Conservation (phyloP, 2,113 vertebrate genomes). For the Sinosuthora webbiana region DNA sequence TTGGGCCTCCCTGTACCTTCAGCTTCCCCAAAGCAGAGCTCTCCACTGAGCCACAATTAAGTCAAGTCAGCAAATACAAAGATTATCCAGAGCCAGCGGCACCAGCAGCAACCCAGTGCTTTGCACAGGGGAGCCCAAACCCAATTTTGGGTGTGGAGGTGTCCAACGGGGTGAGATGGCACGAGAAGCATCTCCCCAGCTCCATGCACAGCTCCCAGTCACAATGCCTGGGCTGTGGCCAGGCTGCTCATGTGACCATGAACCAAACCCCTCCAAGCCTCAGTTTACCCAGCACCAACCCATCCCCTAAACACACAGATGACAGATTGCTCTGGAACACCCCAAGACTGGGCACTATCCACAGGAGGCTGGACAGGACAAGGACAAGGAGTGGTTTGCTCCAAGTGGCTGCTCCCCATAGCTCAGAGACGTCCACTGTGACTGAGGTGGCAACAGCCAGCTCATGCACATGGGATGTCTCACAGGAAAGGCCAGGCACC, state of each 20-base stretch:
- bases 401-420: not conserved
- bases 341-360: fast-evolving
- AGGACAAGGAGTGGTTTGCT: not conserved
- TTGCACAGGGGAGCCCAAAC: not conserved
- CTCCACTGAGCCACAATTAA: not conserved
- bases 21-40: not conserved
- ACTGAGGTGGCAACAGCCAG: not conserved
- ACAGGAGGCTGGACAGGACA: not conserved
- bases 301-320: not conserved
- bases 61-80: not conserved
- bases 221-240: not conserved
- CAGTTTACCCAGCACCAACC: constrained; percentile 4
- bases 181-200: fast-evolving
- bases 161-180: fast-evolving
- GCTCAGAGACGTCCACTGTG: fast-evolving
- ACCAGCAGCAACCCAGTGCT: not conserved
- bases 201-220: fast-evolving
- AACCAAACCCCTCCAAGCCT: constrained; percentile 7
- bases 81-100: not conserved
- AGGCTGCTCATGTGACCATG: not conserved
- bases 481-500: not conserved
- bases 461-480: not conserved
- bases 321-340: not conserved
- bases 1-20: not conserved
- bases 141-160: not conserved